A percentile compares a stretch with the other conserved stretches of the same genome.
These are phyloP conservation scores for Eremobia ochroleuca DNA, from an alignment of 2,888 invertebrate genomes.

Conservation along the genomic window DNA sequence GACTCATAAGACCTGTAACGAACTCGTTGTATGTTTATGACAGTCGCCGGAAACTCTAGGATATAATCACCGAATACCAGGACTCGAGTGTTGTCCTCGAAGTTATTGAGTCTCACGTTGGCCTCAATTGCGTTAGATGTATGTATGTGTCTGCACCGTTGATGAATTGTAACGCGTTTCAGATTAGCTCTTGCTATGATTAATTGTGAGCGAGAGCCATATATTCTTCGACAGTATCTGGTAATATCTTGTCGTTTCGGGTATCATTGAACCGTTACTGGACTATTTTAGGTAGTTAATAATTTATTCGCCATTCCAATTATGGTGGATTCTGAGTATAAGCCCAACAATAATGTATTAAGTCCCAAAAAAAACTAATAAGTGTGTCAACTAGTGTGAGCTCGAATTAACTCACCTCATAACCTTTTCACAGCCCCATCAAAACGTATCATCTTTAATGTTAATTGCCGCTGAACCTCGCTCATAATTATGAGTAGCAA, in stretches of 20 bases:
- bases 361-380: constrained; percentile 33
- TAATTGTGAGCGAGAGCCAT: constrained; percentile 26
- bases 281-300: constrained; percentile 7
- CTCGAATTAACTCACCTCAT: constrained; percentile 41
- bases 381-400: constrained; percentile 34
- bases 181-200: constrained; percentile 53
- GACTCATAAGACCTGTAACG: constrained; percentile 77
- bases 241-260: neutral
- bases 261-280: neutral
- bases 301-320: neutral
- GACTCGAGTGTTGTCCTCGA: constrained; percentile 60
- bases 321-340: neutral
- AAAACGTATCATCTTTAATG: constrained; percentile 54
- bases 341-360: neutral
- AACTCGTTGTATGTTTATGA: constrained; percentile 77
- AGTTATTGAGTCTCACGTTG: constrained; percentile 58
- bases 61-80: constrained; percentile 65
- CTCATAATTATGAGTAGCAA: constrained; percentile 67
- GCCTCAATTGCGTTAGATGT: constrained; percentile 65
- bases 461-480: constrained; percentile 60
- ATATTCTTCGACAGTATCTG: constrained; percentile 12
- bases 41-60: constrained; percentile 79
- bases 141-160: constrained; percentile 54
- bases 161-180: constrained; percentile 54
- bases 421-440: constrained; percentile 50